Base-by-base conservation (phyloP, 1,140 invertebrate species). In the Pentalonia nigronervosa region DNA sequence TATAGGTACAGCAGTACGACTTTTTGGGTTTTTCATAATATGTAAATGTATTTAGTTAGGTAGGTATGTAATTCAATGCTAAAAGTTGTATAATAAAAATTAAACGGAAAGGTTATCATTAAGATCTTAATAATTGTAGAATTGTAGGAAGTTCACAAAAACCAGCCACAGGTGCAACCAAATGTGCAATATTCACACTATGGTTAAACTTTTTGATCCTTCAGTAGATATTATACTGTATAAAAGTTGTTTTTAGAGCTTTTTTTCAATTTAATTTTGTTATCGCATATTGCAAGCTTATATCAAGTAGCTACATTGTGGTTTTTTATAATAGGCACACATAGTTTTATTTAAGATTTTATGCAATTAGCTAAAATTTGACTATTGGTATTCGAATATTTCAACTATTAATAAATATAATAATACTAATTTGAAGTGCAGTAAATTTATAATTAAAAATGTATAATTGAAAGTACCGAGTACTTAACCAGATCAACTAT, bases 121-220 rank as follows among this genome's bases (percentile, higher is more conserved):
- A 89, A 89, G n/a, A 89, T 53, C n/a, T 53, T 56, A 53, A n/a
- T n/a, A n/a, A n/a, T n/a, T n/a, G n/a, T n/a, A n/a, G n/a, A n/a
- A 89, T 36, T 89, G 87, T 53, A 53, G 4, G n/a, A 50, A 89
- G 87, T 89, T 89, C 48, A 89, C 47, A 89, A 89, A 89, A 89
- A 89, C 87, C 50, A 89, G 34, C 48, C 87, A 53, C 87, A 89
- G 87, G 87, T 89, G 87, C 7, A 53, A 53, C 87, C 34, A 89
- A 89, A 89, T 36, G 87, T 56, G 36, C 7, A 89, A 89, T 36
- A 48, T 89, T 89, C 7, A 89, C 23, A 89, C 7, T 53, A 88
- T 7, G 17, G 34, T 56, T 53, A 53, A 89, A 89, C n/a, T 89
- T 53, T 53, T 8, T 41, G 8, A 36, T n/a, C n/a, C 87, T 89